Evolutionary conservation across 2,797 vertebrate species (phyloP).

Genomic region (Myotis findleyi): DNA sequence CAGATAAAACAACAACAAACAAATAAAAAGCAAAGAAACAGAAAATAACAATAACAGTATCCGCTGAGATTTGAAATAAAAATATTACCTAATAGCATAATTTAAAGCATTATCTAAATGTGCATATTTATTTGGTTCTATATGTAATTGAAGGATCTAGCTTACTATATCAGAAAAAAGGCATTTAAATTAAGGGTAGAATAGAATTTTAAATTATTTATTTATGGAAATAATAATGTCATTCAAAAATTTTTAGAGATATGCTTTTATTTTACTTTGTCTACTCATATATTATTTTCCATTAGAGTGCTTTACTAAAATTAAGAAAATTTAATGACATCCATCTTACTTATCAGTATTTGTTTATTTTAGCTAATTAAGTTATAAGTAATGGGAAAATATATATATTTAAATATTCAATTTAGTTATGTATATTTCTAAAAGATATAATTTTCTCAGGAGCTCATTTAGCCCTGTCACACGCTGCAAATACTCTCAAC

Average conservation of each 20-base stretch:
- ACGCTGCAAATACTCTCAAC: background rate
- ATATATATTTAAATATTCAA: conserved; percentile 20
- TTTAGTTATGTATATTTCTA: conserved; percentile 7
- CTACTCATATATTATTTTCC: background rate
- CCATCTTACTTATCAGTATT: background rate
- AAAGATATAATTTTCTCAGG: background rate
- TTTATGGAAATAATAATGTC: background rate
- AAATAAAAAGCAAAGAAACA: background rate
- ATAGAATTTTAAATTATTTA: background rate
- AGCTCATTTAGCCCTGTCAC: background rate
- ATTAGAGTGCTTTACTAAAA: background rate
- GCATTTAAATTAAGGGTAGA: background rate
- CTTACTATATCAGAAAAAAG: conserved; percentile 17
- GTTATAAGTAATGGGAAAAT: background rate
- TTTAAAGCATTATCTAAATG: conserved; percentile 13
- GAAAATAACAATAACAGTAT: background rate
- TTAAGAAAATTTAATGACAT: conserved; percentile 44
- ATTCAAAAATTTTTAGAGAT: conserved; percentile 16
- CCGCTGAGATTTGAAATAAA: conserved; percentile 46
- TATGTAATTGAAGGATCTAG: background rate
- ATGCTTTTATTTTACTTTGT: conserved; percentile 8
- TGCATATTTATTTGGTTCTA: background rate
- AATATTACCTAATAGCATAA: background rate
- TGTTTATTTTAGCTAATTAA: conserved; percentile 18
- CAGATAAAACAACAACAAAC: background rate